phyloP scores from a whole-genome alignment of 2,888 invertebrate genomes.

The Chloromyia formosa region DNA sequence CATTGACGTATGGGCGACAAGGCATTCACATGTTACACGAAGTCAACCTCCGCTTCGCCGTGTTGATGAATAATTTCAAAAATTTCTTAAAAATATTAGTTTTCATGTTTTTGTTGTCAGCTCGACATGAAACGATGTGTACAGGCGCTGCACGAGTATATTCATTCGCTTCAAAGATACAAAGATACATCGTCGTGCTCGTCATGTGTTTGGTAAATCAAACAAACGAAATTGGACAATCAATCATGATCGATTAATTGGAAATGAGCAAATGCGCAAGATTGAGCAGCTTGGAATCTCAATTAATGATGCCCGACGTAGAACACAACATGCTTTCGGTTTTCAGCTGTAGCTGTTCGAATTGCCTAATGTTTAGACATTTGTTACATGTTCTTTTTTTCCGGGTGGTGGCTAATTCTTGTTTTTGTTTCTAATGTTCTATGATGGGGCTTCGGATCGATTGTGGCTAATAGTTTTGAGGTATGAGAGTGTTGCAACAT shows the following conservation, averaged over 20 bases:
- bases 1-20: conserved; percentile 4
- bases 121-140: not conserved
- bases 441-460: too few species aligned
- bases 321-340: too few species aligned
- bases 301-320: too few species aligned
- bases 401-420: too few species aligned
- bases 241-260: conserved; percentile 10
- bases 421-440: too few species aligned
- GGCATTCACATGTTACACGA: not conserved
- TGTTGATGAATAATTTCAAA: conserved; percentile 3
- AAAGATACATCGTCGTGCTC: not conserved
- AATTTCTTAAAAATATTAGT: not conserved
- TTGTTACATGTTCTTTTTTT: not conserved
- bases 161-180: too few species aligned
- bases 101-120: conserved; percentile 6
- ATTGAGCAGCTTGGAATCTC: not conserved
- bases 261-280: not conserved
- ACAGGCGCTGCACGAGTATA: too few species aligned
- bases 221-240: conserved; percentile 1
- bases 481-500: too few species aligned
- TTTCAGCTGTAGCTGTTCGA: too few species aligned
- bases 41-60: not conserved
- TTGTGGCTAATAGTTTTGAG: too few species aligned
- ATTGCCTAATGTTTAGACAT: not conserved
- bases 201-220: not conserved